Evolutionary conservation across 2,113 vertebrate species (phyloP).

Genomic region (Tetrao urogallus): DNA sequence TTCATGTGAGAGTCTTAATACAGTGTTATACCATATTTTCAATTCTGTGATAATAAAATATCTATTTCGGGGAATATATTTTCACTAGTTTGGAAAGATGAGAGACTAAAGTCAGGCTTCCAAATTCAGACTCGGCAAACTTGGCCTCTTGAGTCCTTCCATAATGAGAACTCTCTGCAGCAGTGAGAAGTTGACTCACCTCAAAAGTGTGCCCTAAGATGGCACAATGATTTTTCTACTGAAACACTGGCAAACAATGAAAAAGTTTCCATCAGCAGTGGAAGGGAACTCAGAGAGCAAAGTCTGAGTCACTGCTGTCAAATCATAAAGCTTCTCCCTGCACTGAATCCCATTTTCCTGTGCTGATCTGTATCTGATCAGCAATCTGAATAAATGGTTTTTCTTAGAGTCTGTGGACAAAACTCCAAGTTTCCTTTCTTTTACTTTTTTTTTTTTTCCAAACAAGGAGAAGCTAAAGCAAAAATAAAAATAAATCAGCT

Average conservation of each 20-base stretch:
- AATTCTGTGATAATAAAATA: not conserved
- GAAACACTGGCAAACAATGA: not conserved
- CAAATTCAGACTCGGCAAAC: not conserved
- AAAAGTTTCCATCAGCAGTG: not conserved
- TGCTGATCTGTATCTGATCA: not conserved
- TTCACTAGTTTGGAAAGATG: not conserved
- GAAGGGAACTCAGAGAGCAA: not conserved
- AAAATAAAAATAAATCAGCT: not conserved
- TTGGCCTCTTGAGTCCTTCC: not conserved
- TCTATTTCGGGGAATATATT: not conserved
- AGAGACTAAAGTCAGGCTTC: not conserved
- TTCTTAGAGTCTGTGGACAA: not conserved
- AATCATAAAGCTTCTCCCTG: not conserved
- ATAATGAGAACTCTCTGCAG: not conserved
- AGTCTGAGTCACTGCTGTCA: not conserved
- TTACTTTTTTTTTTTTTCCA: not conserved
- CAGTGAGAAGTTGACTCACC: not conserved
- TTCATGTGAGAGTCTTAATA: not conserved
- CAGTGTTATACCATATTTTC: not conserved
- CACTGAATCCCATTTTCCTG: not conserved
- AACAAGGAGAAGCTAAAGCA: not conserved
- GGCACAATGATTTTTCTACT: not conserved
- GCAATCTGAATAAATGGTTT: fast-evolving
- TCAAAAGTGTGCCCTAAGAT: not conserved
- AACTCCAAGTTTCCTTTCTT: not conserved